phyloP scores from a whole-genome alignment of 1,140 invertebrate species.

The Triops cancriformis region DNA sequence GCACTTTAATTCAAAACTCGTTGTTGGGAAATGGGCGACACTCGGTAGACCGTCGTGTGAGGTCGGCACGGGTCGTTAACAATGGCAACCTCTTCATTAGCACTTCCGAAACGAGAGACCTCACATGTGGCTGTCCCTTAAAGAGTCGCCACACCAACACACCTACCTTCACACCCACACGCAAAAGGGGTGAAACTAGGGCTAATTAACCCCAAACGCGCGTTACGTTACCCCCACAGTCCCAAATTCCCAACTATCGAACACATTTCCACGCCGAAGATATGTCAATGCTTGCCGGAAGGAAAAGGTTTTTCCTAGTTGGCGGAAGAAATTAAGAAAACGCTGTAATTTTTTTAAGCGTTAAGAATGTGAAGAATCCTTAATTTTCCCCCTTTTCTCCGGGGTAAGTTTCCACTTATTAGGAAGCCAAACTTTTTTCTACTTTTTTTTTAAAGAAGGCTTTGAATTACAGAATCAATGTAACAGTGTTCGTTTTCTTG shows the following conservation, averaged over 20 bases:
- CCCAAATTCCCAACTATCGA: too few species aligned
- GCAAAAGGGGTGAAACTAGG: neutral
- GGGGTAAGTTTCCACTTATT: too few species aligned
- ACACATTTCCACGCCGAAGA: neutral
- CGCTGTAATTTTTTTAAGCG: neutral
- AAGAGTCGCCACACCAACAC: neutral
- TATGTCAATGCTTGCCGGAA: neutral
- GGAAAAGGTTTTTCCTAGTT: neutral
- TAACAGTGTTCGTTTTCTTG: neutral
- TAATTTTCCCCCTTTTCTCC: neutral
- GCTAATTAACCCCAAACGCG: neutral
- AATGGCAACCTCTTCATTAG: conserved; percentile 11
- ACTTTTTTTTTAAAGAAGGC: neutral
- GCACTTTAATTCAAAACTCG: conserved; percentile 11
- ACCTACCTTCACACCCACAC: neutral
- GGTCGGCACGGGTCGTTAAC: conserved; percentile 11
- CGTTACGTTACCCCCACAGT: neutral
- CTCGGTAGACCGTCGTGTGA: conserved; percentile 1
- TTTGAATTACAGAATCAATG: neutral
- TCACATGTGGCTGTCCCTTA: neutral
- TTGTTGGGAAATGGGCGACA: neutral
- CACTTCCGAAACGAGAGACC: neutral
- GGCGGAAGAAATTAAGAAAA: conserved; percentile 1
- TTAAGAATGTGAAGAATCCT: neutral
- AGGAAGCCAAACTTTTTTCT: neutral